A percentile compares a stretch with the other conserved stretches of the same genome.
Evolutionary conservation across 2,797 vertebrate species (phyloP).

Genomic region (Poeciliopsis paucimaculata): DNA sequence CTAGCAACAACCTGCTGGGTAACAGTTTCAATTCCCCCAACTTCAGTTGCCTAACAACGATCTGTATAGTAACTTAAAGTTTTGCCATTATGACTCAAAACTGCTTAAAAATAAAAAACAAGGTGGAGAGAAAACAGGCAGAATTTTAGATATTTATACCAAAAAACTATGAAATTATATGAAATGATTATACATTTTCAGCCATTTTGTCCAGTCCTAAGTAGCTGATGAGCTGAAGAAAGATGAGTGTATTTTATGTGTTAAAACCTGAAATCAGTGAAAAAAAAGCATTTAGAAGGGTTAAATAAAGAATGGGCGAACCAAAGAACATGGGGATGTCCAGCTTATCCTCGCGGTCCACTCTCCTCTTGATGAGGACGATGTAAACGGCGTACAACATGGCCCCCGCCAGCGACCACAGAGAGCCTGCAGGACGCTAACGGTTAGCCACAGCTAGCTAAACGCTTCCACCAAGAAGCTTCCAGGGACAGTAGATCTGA

Average conservation of each 20-base stretch:
- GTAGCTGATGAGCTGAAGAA: not conserved
- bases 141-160: too few relatives aligned
- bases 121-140: too few relatives aligned
- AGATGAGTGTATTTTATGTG: not conserved
- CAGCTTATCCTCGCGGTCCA: constrained; percentile 94
- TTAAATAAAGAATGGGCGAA: constrained; percentile 63
- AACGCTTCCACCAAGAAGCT: not conserved
- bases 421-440: constrained; percentile 79
- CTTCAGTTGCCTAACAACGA: too few relatives aligned
- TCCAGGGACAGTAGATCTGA: not conserved
- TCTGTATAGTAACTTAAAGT: too few relatives aligned
- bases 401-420: constrained; percentile 94
- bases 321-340: constrained; percentile 99
- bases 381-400: constrained; percentile 94
- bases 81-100: too few relatives aligned
- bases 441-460: not conserved
- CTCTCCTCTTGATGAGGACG: constrained; percentile 96
- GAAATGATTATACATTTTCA: too few relatives aligned
- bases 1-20: too few relatives aligned
- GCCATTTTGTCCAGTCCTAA: not conserved
- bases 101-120: too few relatives aligned
- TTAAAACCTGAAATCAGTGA: not conserved
- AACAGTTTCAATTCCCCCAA: too few relatives aligned
- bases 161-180: too few relatives aligned
- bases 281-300: not conserved